phyloP scores from a whole-genome alignment of 2,113 vertebrate species.

The Tylochromis polylepis region DNA sequence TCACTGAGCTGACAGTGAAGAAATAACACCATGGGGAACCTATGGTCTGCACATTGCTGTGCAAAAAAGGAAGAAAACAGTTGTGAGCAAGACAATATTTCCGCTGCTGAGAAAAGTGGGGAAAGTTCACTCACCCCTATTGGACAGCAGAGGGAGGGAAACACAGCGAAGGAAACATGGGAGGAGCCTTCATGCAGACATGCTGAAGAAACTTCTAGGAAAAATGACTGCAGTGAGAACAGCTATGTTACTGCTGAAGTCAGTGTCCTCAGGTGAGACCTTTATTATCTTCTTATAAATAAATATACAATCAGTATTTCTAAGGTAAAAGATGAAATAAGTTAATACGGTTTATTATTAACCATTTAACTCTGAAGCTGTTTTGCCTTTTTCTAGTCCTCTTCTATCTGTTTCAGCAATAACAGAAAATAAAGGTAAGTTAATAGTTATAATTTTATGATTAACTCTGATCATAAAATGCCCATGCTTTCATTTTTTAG shows the following conservation, averaged over 20 bases:
- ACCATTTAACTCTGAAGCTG: not conserved
- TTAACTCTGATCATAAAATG: not conserved
- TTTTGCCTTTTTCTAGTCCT: not conserved
- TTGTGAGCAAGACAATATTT: not conserved
- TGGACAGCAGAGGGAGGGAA: not conserved
- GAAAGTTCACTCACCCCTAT: not conserved
- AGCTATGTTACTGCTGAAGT: not conserved
- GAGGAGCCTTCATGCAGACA: not conserved
- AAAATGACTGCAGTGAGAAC: not conserved
- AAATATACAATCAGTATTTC: not conserved
- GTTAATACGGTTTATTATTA: not conserved
- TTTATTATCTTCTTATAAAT: not conserved
- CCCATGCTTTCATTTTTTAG: fast-evolving
- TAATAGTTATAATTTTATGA: not conserved
- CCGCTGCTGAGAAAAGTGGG: not conserved
- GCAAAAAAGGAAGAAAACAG: not conserved
- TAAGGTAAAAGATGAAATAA: not conserved
- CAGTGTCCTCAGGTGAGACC: not conserved
- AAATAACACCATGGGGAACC: not conserved
- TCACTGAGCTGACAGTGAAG: not conserved
- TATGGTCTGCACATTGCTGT: not conserved
- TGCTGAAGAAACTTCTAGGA: not conserved
- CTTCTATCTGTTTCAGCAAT: not conserved
- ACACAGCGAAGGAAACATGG: not conserved
- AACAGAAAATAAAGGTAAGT: not conserved